Base-by-base conservation (phyloP, 2,113 vertebrate genomes). In the Polypterus bichir region DNA sequence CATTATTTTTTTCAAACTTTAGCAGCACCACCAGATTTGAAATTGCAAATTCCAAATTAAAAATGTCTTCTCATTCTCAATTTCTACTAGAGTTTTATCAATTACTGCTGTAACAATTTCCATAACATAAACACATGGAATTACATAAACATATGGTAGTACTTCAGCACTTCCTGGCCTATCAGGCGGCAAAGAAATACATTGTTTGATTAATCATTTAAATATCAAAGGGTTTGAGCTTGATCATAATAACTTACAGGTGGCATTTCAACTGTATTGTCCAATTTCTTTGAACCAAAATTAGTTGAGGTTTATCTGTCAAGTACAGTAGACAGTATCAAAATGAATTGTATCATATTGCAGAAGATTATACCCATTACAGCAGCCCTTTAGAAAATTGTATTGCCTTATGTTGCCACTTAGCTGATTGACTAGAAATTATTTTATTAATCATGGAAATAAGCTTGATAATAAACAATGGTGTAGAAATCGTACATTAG, bases 191-290 rank as follows among this genome's bases (percentile, higher is more conserved):
- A 27, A 27, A 70, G 76, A 78, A 76, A 75, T 78, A 77, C 82
- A 83, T 75, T 71, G 73, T 73, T 78, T 81, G 76, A 82, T 81
- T 75, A 83, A 73, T 83, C 75, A 81, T 82, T 83, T 81, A 80
- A 81, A 84, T 86, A 85, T 85, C 82, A 86, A 84, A 85, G 79
- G 77, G 80, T 80, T 83, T 84, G 82, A 85, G 79, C 70, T 77
- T 74, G 76, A 79, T 76, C 76, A 74, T 83, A 83, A 86, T 84
- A 81, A 77, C 74, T 87, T 84, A 74, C 85, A 86, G 83, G 72
- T 80, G 77, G 70, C 75, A 57, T 75, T 68, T 71, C 74, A 65
- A 71, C 68, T 72, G 61, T 66, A 71, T 74, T 78, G 80, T 87
- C 81, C 77, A 66, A 76, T 70, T 64, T 75, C 64, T 75, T 76